These are phyloP conservation scores for Amblyornis subalaris DNA, from an alignment of 2,113 vertebrate genomes.

Conservation along the genomic window DNA sequence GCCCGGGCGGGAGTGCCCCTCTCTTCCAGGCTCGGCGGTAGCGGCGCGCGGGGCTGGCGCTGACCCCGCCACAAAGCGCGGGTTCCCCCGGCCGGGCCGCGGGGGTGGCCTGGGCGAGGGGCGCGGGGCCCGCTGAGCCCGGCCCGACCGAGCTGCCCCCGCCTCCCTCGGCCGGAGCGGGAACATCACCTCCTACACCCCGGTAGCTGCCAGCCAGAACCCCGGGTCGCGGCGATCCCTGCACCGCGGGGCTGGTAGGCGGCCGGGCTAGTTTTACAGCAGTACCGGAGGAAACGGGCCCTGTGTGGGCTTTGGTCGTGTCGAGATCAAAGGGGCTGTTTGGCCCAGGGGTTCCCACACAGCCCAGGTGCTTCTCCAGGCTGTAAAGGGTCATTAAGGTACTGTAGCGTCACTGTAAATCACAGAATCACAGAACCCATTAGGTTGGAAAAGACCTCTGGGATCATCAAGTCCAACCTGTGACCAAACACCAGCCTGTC, in stretches of 20 bases:
- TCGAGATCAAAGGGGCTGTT: neutral
- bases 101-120: neutral
- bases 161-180: neutral
- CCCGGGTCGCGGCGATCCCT: neutral
- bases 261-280: neutral
- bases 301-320: neutral
- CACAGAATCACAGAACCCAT: neutral
- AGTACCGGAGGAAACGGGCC: neutral
- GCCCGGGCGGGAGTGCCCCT: neutral
- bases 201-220: rapidly evolving
- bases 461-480: neutral
- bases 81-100: slow-evolving; percentile 74
- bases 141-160: rapidly evolving
- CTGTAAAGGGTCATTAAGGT: neutral
- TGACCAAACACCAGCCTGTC: rapidly evolving
- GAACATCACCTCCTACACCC: rapidly evolving
- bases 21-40: slow-evolving; percentile 76
- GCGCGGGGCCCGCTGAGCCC: rapidly evolving
- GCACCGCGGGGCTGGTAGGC: neutral
- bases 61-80: slow-evolving; percentile 91
- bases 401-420: rapidly evolving
- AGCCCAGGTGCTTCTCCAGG: neutral
- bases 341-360: neutral
- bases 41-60: slow-evolving; percentile 65
- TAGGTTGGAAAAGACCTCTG: neutral